A percentile compares a stretch with the other conserved stretches of the same genome.
Conservation (phyloP, 2,113 vertebrate species). For the Campylomormyrus tamandua region DNA sequence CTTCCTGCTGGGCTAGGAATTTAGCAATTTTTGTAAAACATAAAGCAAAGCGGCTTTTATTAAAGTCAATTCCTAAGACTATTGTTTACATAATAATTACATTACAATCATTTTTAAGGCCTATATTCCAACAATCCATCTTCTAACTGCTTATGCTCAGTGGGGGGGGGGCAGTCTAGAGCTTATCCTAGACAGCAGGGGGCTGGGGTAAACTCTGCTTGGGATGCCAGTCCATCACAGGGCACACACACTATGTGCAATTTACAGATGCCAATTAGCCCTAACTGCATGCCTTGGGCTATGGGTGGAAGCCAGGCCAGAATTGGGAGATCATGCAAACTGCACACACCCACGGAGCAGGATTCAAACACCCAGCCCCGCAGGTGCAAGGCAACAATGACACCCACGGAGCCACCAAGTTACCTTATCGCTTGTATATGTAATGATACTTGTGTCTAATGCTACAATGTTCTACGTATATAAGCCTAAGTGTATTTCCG, state of each 20-base stretch:
- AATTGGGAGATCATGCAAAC: background rate
- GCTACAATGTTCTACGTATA: background rate
- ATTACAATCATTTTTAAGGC: background rate
- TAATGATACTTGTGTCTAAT: background rate
- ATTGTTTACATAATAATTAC: background rate
- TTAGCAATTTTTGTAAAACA: background rate
- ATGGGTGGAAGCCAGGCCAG: background rate
- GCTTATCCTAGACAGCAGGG: background rate
- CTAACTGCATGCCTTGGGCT: background rate
- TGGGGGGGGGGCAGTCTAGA: background rate
- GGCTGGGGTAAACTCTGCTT: background rate
- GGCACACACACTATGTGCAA: background rate
- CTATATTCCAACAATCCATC: background rate
- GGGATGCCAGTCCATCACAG: background rate
- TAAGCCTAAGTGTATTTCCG: background rate
- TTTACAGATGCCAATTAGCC: background rate
- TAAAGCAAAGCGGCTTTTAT: background rate
- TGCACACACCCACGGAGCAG: background rate
- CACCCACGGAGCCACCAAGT: background rate
- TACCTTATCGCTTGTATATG: background rate
- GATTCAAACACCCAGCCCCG: background rate
- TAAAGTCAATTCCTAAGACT: background rate
- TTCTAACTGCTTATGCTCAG: background rate
- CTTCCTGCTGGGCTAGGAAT: background rate
- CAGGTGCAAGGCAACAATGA: background rate